Base-by-base conservation (phyloP, 30 jellyfish, hydroid and myxozoan genomes). In the Morbakka virulenta region DNA sequence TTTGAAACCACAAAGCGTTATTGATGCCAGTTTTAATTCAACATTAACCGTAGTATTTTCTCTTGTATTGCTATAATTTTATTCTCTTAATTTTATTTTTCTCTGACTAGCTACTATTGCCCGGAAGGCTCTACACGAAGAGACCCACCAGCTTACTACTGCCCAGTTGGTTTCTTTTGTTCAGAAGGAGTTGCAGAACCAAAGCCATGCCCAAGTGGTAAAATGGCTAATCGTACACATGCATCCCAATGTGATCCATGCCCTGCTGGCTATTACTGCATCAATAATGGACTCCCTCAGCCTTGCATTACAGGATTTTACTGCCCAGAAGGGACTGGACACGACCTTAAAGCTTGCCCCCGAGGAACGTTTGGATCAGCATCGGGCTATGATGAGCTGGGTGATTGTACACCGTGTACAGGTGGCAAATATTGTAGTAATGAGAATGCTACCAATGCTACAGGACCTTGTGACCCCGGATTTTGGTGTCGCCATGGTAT, bases 281-380 rank as follows among this genome's bases (percentile, higher is more conserved):
- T 93, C 17, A 72, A 62, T 4, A 70, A 96, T 3, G 97, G 96
- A 33, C 96, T 83, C 4, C 97, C 99, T 0, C 29, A 75, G 12
- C 96, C 90, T 21, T 93, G 99, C 69, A 67, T 71, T 28, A 34
- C 67, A 62, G 99, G 99, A 1, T 85, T 35, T 61, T 93, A 93
- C 64, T 93, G 99, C 52, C 99, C 99, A n/a, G 87, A 92, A 11
- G 96, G 96, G 2, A 93, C 99, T 35, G 99, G 99, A 3, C 79
- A 57, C 21, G 99, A 93, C 47, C 35, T 81, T 36, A 85, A 83
- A 27, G 95, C 94, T 32, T 93, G 99, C 72, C 99, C 99, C 12
- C 95, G 97, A 32, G 99, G 99, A 50, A 93, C 99, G 11, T 80
- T 62, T 34, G 99, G 99, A 0, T 41, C 84, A 34, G 94, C 86